A percentile compares a stretch with the other conserved stretches of the same genome.
Conservation (phyloP, 2,797 vertebrate genomes). For the Phalanger gymnotis region DNA sequence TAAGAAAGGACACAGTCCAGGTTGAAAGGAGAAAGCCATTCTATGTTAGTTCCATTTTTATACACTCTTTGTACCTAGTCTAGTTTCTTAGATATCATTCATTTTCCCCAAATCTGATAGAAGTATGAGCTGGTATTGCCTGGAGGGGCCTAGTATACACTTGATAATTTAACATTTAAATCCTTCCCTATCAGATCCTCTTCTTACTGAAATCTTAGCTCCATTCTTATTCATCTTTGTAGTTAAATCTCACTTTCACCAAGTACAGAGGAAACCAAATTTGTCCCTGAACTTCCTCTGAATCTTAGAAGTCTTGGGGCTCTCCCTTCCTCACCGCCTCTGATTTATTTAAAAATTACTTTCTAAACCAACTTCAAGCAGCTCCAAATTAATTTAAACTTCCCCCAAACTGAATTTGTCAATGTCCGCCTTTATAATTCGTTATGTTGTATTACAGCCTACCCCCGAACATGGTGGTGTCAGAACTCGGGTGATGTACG, state of each 20-base stretch:
- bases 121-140: background rate
- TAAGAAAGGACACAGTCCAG: background rate
- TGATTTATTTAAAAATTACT: constrained; percentile 85
- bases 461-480: constrained; percentile 80
- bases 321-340: constrained; percentile 64
- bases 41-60: background rate
- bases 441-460: constrained; percentile 81
- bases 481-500: constrained; percentile 83
- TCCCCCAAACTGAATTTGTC: constrained; percentile 83
- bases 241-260: background rate
- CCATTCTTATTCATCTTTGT: background rate
- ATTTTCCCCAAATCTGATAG: background rate
- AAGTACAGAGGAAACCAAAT: constrained; percentile 4
- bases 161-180: rapidly evolving
- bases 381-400: constrained; percentile 86
- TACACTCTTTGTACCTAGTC: background rate
- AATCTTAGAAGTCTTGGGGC: constrained; percentile 40
- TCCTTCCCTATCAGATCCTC: background rate
- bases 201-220: background rate
- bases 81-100: background rate
- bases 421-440: constrained; percentile 83
- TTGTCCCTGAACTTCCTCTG: constrained; percentile 46
- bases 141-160: background rate
- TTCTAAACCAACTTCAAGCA: constrained; percentile 83
- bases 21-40: background rate